Evolutionary conservation across 1,140 invertebrate species (phyloP).

Genomic region (Bombus confusus): DNA sequence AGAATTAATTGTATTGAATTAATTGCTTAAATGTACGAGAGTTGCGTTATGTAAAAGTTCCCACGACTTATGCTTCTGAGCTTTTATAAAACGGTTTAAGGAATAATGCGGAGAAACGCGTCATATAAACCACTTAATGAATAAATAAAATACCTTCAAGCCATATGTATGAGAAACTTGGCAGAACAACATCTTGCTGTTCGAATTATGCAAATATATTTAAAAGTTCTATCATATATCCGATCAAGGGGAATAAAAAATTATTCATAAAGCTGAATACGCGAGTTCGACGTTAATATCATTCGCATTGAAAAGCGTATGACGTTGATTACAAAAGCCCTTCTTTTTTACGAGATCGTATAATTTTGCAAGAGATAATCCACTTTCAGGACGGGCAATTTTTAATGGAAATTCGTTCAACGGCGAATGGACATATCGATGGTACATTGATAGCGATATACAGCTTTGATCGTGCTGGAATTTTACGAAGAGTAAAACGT

Average conservation of each 20-base stretch:
- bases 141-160: not conserved
- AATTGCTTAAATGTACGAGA: not conserved
- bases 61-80: not conserved
- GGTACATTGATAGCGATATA: not conserved
- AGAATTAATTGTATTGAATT: not conserved
- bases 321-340: not conserved
- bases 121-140: not conserved
- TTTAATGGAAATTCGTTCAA: not conserved
- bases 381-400: not conserved
- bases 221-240: no score
- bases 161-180: not conserved
- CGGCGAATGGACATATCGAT: not conserved
- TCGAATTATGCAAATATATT: slow-evolving; percentile 7
- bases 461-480: not conserved
- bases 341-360: not conserved
- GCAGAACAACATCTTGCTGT: not conserved
- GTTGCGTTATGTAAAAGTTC: not conserved
- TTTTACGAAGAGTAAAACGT: not conserved
- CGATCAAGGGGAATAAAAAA: not conserved
- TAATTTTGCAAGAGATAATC: not conserved
- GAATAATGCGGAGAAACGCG: no score
- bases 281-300: not conserved
- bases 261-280: not conserved
- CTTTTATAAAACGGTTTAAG: not conserved
- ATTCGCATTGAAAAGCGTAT: no score